These are phyloP conservation scores for Tenthredo livida DNA, from an alignment of 2,888 invertebrate genomes.

Conservation along the genomic window DNA sequence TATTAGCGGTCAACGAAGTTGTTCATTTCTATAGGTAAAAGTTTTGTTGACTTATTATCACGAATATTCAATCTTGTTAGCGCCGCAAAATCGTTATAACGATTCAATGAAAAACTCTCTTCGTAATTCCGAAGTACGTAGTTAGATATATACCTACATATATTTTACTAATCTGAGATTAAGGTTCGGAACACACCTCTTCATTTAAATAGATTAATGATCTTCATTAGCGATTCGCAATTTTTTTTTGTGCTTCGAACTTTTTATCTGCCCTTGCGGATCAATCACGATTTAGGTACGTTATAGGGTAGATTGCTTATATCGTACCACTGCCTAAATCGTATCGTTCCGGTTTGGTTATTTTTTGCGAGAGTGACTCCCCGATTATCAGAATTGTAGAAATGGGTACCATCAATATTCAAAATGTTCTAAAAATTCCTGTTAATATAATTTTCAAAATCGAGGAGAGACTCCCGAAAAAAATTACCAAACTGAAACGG, in stretches of 20 bases:
- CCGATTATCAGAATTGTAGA: too few relatives aligned
- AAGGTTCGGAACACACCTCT: neutral
- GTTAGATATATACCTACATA: neutral
- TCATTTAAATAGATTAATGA: neutral
- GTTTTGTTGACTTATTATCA: neutral
- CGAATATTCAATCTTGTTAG: neutral
- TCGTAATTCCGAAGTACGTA: neutral
- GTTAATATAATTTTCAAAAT: too few relatives aligned
- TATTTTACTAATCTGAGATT: neutral
- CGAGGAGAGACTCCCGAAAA: too few relatives aligned
- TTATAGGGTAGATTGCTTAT: too few relatives aligned
- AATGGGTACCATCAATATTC: too few relatives aligned
- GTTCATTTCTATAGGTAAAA: neutral
- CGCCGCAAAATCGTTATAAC: neutral
- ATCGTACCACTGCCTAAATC: too few relatives aligned
- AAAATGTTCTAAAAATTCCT: too few relatives aligned
- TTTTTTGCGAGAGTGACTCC: too few relatives aligned
- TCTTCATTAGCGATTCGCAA: neutral
- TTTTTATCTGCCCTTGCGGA: neutral
- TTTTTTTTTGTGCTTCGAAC: neutral
- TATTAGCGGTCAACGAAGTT: neutral
- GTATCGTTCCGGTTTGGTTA: too few relatives aligned
- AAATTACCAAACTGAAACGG: too few relatives aligned
- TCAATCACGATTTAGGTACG: neutral
- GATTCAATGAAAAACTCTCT: neutral